These are phyloP conservation scores for Artemia sinica DNA, from an alignment of 2,888 invertebrate genomes.

Conservation along the genomic window DNA sequence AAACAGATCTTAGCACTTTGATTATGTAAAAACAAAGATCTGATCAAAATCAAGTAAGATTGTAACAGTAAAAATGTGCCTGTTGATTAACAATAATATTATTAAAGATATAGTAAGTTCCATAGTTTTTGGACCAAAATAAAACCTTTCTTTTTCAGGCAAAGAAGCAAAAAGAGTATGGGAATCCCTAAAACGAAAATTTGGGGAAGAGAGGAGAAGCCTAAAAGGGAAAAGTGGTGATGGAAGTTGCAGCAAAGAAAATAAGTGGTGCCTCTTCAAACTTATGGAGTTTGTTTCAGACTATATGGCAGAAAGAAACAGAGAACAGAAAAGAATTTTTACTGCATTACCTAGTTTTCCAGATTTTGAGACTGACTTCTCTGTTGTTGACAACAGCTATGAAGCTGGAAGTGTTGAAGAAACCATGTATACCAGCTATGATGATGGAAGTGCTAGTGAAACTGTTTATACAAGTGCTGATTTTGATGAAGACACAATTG, in stretches of 20 bases:
- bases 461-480: no score
- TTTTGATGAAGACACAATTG: no score
- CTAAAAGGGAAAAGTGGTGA: not conserved
- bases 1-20: no score
- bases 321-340: constrained; percentile 7
- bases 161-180: constrained; percentile 4
- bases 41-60: no score
- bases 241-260: not conserved
- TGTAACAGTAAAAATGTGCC: no score
- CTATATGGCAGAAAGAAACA: not conserved
- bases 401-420: not conserved
- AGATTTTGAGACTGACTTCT: constrained; percentile 2
- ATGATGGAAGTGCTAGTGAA: no score
- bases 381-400: not conserved
- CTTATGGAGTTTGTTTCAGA: constrained; percentile 1
- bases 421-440: no score
- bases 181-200: not conserved
- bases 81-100: no score
- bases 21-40: no score
- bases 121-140: not conserved
- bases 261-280: constrained; percentile 11
- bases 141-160: not conserved
- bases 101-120: no score
- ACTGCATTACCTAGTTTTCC: not conserved
- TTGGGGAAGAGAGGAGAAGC: constrained; percentile 8